Base-by-base conservation (phyloP, 2,113 vertebrate species). In the Ceyx cyanopectus region DNA sequence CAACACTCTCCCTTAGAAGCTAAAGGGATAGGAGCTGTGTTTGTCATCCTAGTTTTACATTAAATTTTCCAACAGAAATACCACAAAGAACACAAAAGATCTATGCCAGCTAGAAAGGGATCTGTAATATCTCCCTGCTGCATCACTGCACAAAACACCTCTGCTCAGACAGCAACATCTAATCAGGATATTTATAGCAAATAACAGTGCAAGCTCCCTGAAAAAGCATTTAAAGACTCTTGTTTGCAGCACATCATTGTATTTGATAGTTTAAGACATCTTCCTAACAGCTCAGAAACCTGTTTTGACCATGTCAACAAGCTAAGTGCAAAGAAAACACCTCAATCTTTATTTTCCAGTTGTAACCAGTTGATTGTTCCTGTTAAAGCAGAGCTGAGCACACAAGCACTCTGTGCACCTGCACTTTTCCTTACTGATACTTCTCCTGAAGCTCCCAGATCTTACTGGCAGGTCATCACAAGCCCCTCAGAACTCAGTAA, bases 401-500 rank as follows among this genome's bases (percentile, higher is more conserved):
- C 8, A 5, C 3, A 2, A 4, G 5, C 30, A 23, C 24, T 48
- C 19, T 3, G 3, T 0, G 4, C 1, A 3, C 0, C 3, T 1
- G 3, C 9, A 24, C 5, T 14, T 67, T 60, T 30, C 23, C 37
- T 20, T 3, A 20, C 0, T 4, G 5, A 3, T 6, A n/a, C 12
- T 43, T 34, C 8, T 21, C 41, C 9, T 6, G 2, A 74, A 53
- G 10, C 12, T 13, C 5, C n/a, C 45, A 43, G 20, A 60, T 29
- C 26, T n/a, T 22, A 12, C 0, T 9, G 5, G 17, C 10, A 46
- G 2, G 1, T 8, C 30, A 9, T 2, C 51, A 46, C 34, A 68
- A 65, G 40, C 0, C n/a, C 0, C 9, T 57, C 41, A 56, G 10
- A 40, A 48, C 1, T 0, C 3, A 62, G 1, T 18, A 50, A 21